These are phyloP conservation scores for Drosophila orosa DNA, from an alignment of 1,140 invertebrate genomes.

Conservation along the genomic window DNA sequence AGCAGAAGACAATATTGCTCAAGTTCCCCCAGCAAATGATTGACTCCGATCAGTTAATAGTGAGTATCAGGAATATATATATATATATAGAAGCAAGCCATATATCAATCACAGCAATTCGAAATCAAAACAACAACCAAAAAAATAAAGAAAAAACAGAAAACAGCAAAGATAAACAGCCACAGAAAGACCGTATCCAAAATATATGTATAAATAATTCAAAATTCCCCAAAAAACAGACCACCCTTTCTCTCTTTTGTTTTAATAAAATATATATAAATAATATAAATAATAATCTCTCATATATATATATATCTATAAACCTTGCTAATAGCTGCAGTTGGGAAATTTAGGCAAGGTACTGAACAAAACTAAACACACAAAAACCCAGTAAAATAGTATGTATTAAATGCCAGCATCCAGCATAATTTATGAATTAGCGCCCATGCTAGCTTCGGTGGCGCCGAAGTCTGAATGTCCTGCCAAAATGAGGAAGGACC, in stretches of 20 bases:
- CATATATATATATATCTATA: slow-evolving; percentile 49
- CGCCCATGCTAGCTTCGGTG: slow-evolving; percentile 2
- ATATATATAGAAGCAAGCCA: too few species aligned
- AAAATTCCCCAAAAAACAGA: slow-evolving; percentile 41
- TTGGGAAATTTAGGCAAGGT: slow-evolving; percentile 84
- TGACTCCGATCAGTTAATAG: slow-evolving; percentile 82
- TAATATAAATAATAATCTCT: slow-evolving; percentile 59
- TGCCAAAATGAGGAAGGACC: background rate
- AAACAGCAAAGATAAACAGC: slow-evolving; percentile 28
- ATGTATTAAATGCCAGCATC: slow-evolving; percentile 19
- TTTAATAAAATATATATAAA: background rate
- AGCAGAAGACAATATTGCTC: slow-evolving; percentile 82
- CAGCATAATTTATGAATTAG: slow-evolving; percentile 13
- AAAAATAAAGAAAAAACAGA: background rate
- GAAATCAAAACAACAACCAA: slow-evolving; percentile 16
- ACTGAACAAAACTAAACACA: slow-evolving; percentile 38
- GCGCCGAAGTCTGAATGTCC: slow-evolving; percentile 24
- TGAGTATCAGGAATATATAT: slow-evolving; percentile 46
- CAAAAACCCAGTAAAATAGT: slow-evolving; percentile 29
- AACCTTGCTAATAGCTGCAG: slow-evolving; percentile 75
- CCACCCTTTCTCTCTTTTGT: background rate
- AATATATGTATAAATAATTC: slow-evolving; percentile 9
- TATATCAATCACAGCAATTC: slow-evolving; percentile 20
- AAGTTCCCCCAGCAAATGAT: slow-evolving; percentile 78
- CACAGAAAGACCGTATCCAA: slow-evolving; percentile 11